phyloP scores from a whole-genome alignment of 2,797 vertebrate species.

The Natrix natrix region DNA sequence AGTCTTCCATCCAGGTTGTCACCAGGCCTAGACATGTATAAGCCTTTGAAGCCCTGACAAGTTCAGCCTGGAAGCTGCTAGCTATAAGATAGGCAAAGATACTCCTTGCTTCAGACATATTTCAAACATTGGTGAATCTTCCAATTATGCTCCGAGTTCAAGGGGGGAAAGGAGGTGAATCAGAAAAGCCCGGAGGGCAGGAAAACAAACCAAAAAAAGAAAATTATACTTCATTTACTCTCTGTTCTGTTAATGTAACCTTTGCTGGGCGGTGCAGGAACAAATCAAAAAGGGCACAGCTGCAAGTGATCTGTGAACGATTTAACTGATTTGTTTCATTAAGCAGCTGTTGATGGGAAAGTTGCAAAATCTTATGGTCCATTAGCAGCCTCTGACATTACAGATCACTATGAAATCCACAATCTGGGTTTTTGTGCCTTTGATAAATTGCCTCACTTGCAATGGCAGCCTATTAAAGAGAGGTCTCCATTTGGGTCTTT shows the following conservation, averaged over 20 bases:
- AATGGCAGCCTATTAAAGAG: neutral
- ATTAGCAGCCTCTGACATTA: slow-evolving; percentile 69
- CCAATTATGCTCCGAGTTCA: neutral
- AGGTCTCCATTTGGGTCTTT: fast-evolving
- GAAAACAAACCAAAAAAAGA: neutral
- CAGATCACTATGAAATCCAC: slow-evolving; percentile 68
- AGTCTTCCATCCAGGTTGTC: neutral
- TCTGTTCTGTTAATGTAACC: slow-evolving; percentile 55
- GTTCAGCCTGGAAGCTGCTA: neutral
- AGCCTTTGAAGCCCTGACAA: neutral
- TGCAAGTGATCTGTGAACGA: slow-evolving; percentile 69
- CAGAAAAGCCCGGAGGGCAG: fast-evolving
- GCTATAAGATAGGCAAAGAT: neutral
- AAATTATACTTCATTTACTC: neutral
- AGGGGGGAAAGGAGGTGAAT: neutral
- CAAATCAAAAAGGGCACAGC: slow-evolving; percentile 56
- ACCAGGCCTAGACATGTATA: neutral
- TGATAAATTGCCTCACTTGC: slow-evolving; percentile 64
- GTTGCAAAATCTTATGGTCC: slow-evolving; percentile 75
- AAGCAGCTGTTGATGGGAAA: slow-evolving; percentile 72
- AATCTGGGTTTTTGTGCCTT: slow-evolving; percentile 59
- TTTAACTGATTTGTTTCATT: slow-evolving; percentile 75
- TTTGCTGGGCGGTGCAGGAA: slow-evolving; percentile 57
- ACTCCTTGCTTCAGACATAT: neutral
- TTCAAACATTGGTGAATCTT: neutral